Evolutionary conservation across 2,888 invertebrate species (phyloP), one percentile per base, ranked within the genome.

Genomic region (Andrena bucephala): DNA sequence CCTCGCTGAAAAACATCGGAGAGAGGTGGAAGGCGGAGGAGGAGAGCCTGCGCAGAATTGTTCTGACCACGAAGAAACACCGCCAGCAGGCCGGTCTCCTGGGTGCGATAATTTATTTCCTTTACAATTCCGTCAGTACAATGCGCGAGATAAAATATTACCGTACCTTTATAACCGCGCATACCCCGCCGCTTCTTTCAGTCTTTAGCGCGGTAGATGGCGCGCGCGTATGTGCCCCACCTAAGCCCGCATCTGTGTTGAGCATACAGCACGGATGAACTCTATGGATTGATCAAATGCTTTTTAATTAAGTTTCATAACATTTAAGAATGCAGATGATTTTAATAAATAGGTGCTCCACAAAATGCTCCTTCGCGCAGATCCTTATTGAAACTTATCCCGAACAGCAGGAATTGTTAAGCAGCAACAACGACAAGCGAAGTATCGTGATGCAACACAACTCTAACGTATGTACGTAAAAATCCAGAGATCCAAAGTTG

Each of bases 131-230:
- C 88, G 89, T 85, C 89, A 83, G 89, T 88, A 89, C 88, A 91
- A 91, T 88, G 90, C 85, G 78, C 86, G 78, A 82, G 86, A 87
- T 90, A 89, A 92, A 89, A 92, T 91, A 92, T 90, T 87, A 84
- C 87, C 73, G 81, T 86, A 86, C 87, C 89, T 89, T 89, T 89
- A 82, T 87, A 87, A 83, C 84, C 72, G 68, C 24, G 66, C 81
- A 62, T 68, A 59, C 66, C 57, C 62, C 8, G 2, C 48, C 48
- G 29, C 24, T 70, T 57, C 62, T 67, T 70, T 74, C 54, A 52
- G 68, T 77, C 50, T 60, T 48, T 36, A 59, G 33, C 70, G 70
- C 54, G 63, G 27, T 31, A 66, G 66, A 16, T 27, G 33, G 20
- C 36, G 54, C 36, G 59, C 66, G 65, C 7, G 16, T 8, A 48